phyloP scores from a whole-genome alignment of 2,113 vertebrate genomes.

The Podilymbus podiceps region DNA sequence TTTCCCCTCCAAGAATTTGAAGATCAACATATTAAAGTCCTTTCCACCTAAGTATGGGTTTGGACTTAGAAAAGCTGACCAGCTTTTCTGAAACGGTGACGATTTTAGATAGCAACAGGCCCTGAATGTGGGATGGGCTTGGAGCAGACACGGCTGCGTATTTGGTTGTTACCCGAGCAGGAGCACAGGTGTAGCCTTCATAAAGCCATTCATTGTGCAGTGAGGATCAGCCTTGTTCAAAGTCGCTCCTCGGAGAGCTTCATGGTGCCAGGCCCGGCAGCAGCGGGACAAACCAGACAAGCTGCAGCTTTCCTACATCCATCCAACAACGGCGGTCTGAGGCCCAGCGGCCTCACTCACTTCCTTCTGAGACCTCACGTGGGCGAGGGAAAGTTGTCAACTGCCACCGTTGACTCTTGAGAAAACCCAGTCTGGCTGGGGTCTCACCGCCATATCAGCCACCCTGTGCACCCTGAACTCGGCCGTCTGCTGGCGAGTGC shows the following conservation, averaged over 20 bases:
- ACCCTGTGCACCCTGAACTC: accelerated
- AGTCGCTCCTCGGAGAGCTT: background rate
- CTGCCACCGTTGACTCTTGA: background rate
- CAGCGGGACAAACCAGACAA: background rate
- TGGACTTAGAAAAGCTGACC: background rate
- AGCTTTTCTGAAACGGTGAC: background rate
- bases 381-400: accelerated
- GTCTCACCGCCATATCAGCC: background rate
- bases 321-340: accelerated
- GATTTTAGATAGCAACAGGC: background rate
- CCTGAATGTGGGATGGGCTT: background rate
- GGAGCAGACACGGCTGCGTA: background rate
- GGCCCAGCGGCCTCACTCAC: background rate
- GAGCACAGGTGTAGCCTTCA: background rate
- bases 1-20: background rate
- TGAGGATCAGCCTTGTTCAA: background rate
- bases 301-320: background rate
- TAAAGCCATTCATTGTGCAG: background rate
- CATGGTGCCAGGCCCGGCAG: accelerated
- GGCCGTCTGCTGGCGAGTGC: accelerated
- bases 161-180: background rate
- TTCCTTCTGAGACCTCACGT: background rate
- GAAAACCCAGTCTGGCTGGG: background rate
- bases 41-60: background rate
- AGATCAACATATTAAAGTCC: background rate